Evolutionary conservation across 2,888 invertebrate species (phyloP), one percentile per base, ranked within the genome.

Genomic region (Stegophylla sp.): DNA sequence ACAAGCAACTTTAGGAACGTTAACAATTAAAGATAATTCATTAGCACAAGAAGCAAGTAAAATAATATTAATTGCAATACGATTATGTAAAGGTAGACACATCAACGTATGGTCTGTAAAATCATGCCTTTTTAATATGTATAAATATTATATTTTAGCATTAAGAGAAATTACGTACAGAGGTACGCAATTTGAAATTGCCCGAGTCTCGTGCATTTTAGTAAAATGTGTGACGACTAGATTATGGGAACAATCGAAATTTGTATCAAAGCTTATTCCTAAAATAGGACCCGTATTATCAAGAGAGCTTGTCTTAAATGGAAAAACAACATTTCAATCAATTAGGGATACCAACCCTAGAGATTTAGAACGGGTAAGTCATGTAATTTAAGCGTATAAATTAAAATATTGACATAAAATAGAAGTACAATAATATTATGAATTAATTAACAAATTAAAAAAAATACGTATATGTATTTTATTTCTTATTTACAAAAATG

Each of bases 181-280:
- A n/a, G 41, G 59, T 20, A 83, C 82, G 84, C 85, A 87, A 84
- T 91, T 87, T 86, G 86, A 87, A 76, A 89, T 90, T 0, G 86
- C 92, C 17, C 85, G 91, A 5, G 91, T 90, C 86, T 87, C 92
- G 0, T 86, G 91, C 28, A 87, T 90, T 43, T 87, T 94, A 77
- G 87, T 89, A 9, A 93, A 94, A 87, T 92, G 93, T 85, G 88
- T 93, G 83, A 85, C 87, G 43, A 89, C 91, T 0, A 89, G 89
- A 84, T 86, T 94, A 63, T 94, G 94, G 94, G 93, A 93, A 85
- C 91, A 93, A 85, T 92, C 93, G 0, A 87, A 87, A 1, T 91
- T 89, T 85, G 89, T 94, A 28, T 88, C 90, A 82, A 90, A 90
- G 84, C 94, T 94, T 85, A 86, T 94, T 69, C 90, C 89, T 81